Conservation (phyloP, 2,113 vertebrate genomes). For the Nerophis ophidion region DNA sequence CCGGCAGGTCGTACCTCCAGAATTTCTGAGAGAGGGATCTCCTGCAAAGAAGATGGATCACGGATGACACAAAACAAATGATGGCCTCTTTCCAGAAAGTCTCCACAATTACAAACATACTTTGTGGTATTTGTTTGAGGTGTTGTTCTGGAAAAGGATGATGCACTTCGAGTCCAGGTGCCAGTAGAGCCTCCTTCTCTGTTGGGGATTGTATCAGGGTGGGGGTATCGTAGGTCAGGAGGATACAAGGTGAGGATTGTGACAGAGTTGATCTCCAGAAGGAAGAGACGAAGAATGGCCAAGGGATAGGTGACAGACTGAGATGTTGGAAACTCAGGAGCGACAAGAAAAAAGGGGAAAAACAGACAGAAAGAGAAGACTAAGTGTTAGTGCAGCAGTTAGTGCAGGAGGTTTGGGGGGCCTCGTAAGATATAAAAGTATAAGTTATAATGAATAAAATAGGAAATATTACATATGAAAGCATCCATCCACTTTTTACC, state of each 20-base stretch:
- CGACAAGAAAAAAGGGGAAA: slow-evolving; percentile 10
- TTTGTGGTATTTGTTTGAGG: slow-evolving; percentile 88
- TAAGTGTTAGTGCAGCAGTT: slow-evolving; percentile 20
- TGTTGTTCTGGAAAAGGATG: slow-evolving; percentile 88
- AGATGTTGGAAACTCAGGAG: slow-evolving; percentile 29
- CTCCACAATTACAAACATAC: slow-evolving; percentile 45
- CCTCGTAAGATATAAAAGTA: no score
- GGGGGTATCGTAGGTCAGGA: slow-evolving; percentile 3
- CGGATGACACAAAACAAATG: background rate
- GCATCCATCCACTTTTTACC: no score
- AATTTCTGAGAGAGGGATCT: slow-evolving; percentile 85
- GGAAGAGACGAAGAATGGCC: slow-evolving; percentile 19
- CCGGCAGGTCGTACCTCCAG: slow-evolving; percentile 73
- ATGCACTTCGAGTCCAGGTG: slow-evolving; percentile 87
- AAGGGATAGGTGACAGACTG: slow-evolving; percentile 23
- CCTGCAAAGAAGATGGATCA: slow-evolving; percentile 53
- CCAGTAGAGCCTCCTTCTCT: slow-evolving; percentile 90
- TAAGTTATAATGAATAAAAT: background rate
- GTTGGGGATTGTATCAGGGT: slow-evolving; percentile 28
- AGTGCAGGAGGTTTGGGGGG: no score
- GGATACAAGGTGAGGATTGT: slow-evolving; percentile 2
- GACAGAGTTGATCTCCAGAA: slow-evolving; percentile 15
- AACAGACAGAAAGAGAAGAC: slow-evolving; percentile 6
- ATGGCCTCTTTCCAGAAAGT: background rate
- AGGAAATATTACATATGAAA: background rate